Percentiles rank a stretch among this genome's conserved stretches.
phyloP scores from a whole-genome alignment of 2,888 invertebrate species.

The Dolichopus griseipennis region DNA sequence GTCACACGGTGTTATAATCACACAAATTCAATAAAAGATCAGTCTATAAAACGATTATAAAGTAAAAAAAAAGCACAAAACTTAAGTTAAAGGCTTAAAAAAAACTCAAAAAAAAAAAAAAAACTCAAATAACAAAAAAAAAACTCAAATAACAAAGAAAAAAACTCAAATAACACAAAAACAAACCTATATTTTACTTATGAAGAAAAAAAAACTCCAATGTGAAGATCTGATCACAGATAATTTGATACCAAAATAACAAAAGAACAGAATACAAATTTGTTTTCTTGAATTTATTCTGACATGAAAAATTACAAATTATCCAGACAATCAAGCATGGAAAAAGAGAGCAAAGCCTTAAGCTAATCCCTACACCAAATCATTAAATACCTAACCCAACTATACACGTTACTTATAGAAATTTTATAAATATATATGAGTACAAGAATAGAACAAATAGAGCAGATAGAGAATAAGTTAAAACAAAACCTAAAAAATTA shows the following conservation, averaged over 20 bases:
- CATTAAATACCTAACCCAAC: not conserved
- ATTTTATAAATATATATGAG: too few relatives aligned
- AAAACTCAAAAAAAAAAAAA: not conserved
- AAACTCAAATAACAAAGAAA: not conserved
- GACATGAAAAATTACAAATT: not conserved
- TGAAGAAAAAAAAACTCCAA: not conserved
- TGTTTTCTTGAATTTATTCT: not conserved
- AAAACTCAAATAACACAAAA: not conserved
- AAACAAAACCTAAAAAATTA: too few relatives aligned
- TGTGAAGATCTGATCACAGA: not conserved
- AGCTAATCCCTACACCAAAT: too few relatives aligned
- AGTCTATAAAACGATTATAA: not conserved
- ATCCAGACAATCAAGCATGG: not conserved
- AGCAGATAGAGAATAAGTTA: too few relatives aligned
- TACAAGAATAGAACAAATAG: too few relatives aligned
- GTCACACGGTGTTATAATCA: constrained; percentile 3
- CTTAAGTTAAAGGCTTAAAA: not conserved
- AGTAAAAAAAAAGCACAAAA: not conserved
- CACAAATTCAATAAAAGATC: too few relatives aligned
- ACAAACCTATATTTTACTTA: too few relatives aligned
- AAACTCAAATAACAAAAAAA: too few relatives aligned
- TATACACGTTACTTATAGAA: too few relatives aligned
- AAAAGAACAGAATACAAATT: too few relatives aligned
- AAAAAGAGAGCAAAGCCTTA: too few relatives aligned
- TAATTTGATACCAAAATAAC: not conserved